phyloP scores from a whole-genome alignment of 2,888 invertebrate species.

The Spilosoma lubricipeda region DNA sequence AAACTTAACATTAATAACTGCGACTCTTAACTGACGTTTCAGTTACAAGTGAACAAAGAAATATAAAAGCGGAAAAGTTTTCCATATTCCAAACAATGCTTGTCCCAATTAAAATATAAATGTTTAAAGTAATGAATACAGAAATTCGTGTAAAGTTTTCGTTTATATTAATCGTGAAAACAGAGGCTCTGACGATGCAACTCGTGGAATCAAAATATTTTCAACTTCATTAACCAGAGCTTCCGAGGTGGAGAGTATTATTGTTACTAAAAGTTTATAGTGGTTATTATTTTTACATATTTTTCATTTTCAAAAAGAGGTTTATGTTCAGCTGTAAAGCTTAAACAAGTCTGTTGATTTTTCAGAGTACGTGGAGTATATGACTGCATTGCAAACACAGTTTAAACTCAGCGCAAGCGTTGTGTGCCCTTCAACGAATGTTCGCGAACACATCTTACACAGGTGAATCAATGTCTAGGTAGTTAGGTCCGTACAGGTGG shows the following conservation, averaged over 20 bases:
- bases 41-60: not conserved
- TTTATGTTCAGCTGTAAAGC: too few species aligned
- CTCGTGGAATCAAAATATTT: not conserved
- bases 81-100: not conserved
- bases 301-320: not conserved
- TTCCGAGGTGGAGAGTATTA: not conserved
- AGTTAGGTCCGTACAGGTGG: constrained; percentile 84
- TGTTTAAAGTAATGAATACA: not conserved
- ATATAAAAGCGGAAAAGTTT: not conserved
- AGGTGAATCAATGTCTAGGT: constrained; percentile 67
- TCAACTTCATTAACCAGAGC: not conserved
- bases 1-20: too few species aligned
- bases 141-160: not conserved
- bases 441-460: constrained; percentile 61
- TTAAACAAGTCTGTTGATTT: too few species aligned
- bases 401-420: not conserved
- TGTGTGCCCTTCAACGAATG: constrained; percentile 21
- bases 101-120: not conserved
- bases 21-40: too few species aligned
- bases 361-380: not conserved
- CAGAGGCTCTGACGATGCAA: not conserved
- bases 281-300: not conserved
- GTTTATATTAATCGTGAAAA: not conserved
- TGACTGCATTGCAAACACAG: not conserved
- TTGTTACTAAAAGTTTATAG: not conserved